These are phyloP conservation scores for Campoletis raptor DNA, from an alignment of 2,888 invertebrate genomes.

Conservation along the genomic window DNA sequence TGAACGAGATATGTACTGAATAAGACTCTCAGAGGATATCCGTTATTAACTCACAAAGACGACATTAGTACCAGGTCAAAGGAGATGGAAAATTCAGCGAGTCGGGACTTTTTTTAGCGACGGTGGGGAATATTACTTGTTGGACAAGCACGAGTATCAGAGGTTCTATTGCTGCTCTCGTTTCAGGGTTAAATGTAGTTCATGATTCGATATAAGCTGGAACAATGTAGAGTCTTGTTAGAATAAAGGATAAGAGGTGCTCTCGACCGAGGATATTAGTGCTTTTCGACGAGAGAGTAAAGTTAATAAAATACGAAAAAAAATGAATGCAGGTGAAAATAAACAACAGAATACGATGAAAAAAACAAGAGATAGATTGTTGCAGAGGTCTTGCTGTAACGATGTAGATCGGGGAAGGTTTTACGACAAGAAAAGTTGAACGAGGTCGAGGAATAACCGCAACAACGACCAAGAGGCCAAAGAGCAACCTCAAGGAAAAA, in stretches of 20 bases:
- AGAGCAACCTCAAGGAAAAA: slow-evolving; percentile 30
- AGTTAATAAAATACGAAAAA: slow-evolving; percentile 46
- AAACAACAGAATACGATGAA: not conserved
- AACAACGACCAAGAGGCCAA: slow-evolving; percentile 33
- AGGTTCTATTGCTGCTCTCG: slow-evolving; percentile 21
- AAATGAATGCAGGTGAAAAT: slow-evolving; percentile 26
- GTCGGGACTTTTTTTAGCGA: slow-evolving; percentile 8
- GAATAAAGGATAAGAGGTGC: slow-evolving; percentile 8
- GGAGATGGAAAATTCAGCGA: slow-evolving; percentile 27
- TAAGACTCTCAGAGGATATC: slow-evolving; percentile 14
- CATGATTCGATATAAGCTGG: slow-evolving; percentile 66
- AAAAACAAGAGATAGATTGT: slow-evolving; percentile 27
- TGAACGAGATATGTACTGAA: not conserved
- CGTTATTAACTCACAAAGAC: slow-evolving; percentile 18
- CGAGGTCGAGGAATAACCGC: slow-evolving; percentile 25
- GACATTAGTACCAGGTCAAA: slow-evolving; percentile 34
- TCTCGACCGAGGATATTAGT: slow-evolving; percentile 43
- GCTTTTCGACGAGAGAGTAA: slow-evolving; percentile 11
- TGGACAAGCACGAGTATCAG: slow-evolving; percentile 32
- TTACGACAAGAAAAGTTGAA: slow-evolving; percentile 40
- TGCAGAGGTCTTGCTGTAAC: slow-evolving; percentile 8
- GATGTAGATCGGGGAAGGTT: slow-evolving; percentile 38
- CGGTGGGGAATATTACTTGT: not conserved
- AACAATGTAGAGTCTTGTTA: slow-evolving; percentile 16
- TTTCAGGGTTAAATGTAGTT: slow-evolving; percentile 68